Evolutionary conservation across 35 echinoderm and acorn worm genomes (phyloP), one percentile per base, ranked within the genome.

Genomic region (Apostichopus japonicus): DNA sequence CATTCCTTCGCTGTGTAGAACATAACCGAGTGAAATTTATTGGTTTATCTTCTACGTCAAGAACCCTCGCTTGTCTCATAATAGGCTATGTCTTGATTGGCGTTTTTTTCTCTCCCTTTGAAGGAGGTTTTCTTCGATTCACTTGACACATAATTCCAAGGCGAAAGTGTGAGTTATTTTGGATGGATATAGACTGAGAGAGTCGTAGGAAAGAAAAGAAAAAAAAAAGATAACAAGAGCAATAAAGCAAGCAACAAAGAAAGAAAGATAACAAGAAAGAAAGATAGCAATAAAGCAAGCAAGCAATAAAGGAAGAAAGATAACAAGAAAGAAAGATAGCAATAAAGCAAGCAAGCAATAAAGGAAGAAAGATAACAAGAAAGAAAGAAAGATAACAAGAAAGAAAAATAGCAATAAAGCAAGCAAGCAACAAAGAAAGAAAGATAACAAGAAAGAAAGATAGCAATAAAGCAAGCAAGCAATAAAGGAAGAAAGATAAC

Each of bases 11-110:
- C 54, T 54, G 8, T 52, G 33, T 24, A 54, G 6, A 83, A 54
- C 79, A 83, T 83, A 3, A 83, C n/a, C 25, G 24, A 83, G 79
- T 55, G 79, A 83, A 83, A 83, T 83, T 83, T 83, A 83, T 83
- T 83, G 19, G 79, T 83, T 83, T 83, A 83, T 55, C 17, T 13
- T 44, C 79, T 83, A 83, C 79, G 24, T 54, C 24, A 44, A 44
- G 33, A 44, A 19, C 79, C 54, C 44, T 17, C 79, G 33, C 33
- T 44, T 44, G 33, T 44, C 33, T 44, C 33, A 44, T 44, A 44
- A 44, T 44, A 44, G 54, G 51, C 25, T 83, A 19, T 83, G 19
- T 54, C 79, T 83, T 83, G 51, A 83, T 83, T 54, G 79, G 79
- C 79, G 27, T 83, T 33, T 83, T 54, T 83, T 55, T 15, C 2